Percentiles rank a stretch among this genome's conserved stretches.
Conservation (phyloP, 2,113 vertebrate genomes). For the Pterocles gutturalis region DNA sequence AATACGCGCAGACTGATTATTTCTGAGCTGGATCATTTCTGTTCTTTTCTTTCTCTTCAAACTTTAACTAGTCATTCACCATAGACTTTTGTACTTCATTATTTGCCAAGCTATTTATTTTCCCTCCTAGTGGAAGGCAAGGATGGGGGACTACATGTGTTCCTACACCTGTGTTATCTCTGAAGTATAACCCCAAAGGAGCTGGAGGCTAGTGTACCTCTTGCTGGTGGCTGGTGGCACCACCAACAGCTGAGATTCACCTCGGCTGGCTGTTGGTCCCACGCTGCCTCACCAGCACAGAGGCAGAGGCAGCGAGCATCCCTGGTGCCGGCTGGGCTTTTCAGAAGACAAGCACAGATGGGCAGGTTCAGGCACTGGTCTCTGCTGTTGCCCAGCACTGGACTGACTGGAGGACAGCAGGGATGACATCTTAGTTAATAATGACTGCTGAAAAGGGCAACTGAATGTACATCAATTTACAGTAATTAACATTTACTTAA, state of each 20-base stretch:
- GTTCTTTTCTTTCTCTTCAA: conserved; percentile 25
- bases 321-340: background rate
- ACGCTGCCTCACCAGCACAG: fast-evolving
- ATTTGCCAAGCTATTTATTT: background rate
- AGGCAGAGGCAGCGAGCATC: background rate
- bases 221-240: background rate
- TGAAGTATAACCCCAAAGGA: background rate
- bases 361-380: background rate
- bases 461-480: background rate
- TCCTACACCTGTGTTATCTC: background rate
- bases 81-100: background rate
- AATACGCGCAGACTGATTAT: background rate
- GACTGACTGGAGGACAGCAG: background rate
- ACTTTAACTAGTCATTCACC: background rate
- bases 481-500: background rate
- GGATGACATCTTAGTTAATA: background rate
- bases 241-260: background rate
- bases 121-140: background rate
- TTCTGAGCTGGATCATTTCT: conserved; percentile 4
- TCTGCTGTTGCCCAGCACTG: background rate
- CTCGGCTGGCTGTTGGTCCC: background rate
- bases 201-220: background rate
- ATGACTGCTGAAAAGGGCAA: background rate
- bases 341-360: background rate
- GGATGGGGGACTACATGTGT: background rate